A percentile compares a stretch with the other conserved stretches of the same genome.
These are phyloP conservation scores for Pseudolycoriella hygida DNA, from an alignment of 2,888 invertebrate genomes.

Conservation along the genomic window DNA sequence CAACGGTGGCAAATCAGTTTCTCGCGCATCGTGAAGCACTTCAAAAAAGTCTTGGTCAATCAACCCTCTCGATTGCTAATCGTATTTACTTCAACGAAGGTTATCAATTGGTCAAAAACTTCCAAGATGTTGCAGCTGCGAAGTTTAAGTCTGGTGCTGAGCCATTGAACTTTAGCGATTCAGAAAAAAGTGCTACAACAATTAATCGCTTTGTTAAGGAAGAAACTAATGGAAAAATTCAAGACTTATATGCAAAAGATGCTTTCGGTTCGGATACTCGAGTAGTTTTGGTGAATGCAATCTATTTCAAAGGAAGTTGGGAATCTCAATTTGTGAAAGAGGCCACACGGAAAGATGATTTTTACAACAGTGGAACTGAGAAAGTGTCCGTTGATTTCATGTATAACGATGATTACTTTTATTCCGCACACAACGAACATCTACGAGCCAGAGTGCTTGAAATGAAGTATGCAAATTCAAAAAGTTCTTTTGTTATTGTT, in stretches of 20 bases:
- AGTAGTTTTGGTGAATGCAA: slow-evolving; percentile 63
- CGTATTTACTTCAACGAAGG: slow-evolving; percentile 45
- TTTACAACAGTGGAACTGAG: slow-evolving; percentile 36
- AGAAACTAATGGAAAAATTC: slow-evolving; percentile 68
- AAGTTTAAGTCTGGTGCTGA: slow-evolving; percentile 46
- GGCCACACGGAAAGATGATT: slow-evolving; percentile 41
- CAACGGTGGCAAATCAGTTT: slow-evolving; percentile 16
- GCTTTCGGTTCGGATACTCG: slow-evolving; percentile 37
- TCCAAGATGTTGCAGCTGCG: slow-evolving; percentile 27
- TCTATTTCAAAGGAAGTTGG: slow-evolving; percentile 81
- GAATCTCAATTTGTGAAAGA: slow-evolving; percentile 39
- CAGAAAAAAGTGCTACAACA: slow-evolving; percentile 28
- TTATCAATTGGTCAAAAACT: slow-evolving; percentile 33
- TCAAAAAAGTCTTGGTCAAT: slow-evolving; percentile 15
- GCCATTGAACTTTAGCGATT: slow-evolving; percentile 39
- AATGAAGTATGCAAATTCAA: slow-evolving; percentile 48
- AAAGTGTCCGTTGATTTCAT: slow-evolving; percentile 52
- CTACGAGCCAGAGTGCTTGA: slow-evolving; percentile 42
- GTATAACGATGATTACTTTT: slow-evolving; percentile 23
- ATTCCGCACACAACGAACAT: slow-evolving; percentile 30
- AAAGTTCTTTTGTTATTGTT: slow-evolving; percentile 56
- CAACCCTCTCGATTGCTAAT: slow-evolving; percentile 38
- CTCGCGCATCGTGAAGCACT: slow-evolving; percentile 15
- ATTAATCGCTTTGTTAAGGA: slow-evolving; percentile 72
- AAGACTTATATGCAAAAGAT: slow-evolving; percentile 46